Base-by-base conservation (phyloP, 37 sponge, comb jelly and placozoan genomes). In the Bolinopsis microptera region DNA sequence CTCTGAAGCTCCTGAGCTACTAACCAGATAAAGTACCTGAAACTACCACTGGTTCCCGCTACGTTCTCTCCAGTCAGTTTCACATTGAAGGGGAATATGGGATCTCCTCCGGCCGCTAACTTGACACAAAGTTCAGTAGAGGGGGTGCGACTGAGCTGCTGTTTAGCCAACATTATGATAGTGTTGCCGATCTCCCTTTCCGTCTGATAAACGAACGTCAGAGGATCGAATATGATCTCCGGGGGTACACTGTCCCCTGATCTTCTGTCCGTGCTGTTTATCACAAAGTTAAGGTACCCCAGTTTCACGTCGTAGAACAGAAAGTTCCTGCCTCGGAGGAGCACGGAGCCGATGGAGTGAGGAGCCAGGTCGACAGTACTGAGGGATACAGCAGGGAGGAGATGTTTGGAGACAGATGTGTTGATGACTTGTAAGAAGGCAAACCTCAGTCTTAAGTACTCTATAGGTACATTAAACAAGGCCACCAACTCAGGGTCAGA, bases 41-140 rank as follows among this genome's bases (percentile, higher is more conserved):
- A 98, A 25, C 97, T 97, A 21, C 99, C 99, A 94, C 98, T 96
- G 35, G 98, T 97, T 32, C 98, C 99, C 21, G 95, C 96, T 18
- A 98, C 99, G 26, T 96, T 96, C 70, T 97, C 98, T 27, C 99
- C 99, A 9, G 97, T 61, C 83, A 96, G 92, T 88, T 96, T 96
- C 37, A 98, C 99, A 92, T 97, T 96, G 95, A 98, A 98, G 95
- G 97, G 96, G 69, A 95, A 98, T 31, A 96, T 97, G 13, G 99
- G 99, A 92, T 98, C 99, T 24, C 99, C 99, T 22, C 99, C 97
- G 9, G 95, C 95, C 38, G 97, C 96, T 69, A 98, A 94, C 35
- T 94, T 86, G 1, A 98, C 97, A 70, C 96, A 95, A 26, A 97
- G 92, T 92, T 98, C 96, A 0, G 95, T 69, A 0, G 97, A 97